Evolutionary conservation across 2,888 invertebrate genomes (phyloP), one percentile per base, ranked within the genome.

Genomic region (Dexiosoma caninum): DNA sequence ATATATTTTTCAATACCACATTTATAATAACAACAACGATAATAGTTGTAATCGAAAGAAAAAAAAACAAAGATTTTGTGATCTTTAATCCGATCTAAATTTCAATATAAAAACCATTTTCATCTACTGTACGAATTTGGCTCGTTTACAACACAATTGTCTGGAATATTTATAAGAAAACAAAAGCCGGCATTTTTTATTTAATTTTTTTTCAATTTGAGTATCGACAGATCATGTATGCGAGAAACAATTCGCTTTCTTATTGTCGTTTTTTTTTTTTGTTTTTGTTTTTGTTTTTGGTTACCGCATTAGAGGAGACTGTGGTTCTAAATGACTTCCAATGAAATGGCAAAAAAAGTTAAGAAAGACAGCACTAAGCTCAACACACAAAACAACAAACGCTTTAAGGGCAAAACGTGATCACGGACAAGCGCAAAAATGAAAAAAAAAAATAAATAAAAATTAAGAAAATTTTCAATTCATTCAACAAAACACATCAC

Each of bases 321-420:
- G 51, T 66, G 75, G 32, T 66, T 60, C 70, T 71, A 76, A 80
- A 76, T 71, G 66, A 71, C 75, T 80, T 80, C 75, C 80, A 76
- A 80, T 76, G 71, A 80, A 80, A 76, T 78, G 64, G 69, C 82
- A 76, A 72, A 81, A 64, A 74, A 44, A 10, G 42, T 37, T 51
- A 70, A 30, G 44, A 44, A 62, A 46, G 49, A 32, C 19, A 55
- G 32, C 27, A 1, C 2, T 19, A 35, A 42, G 46, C 16, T 19
- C 10, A 42, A 57, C 62, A 57, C 21, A 46, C 67, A 69, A 42
- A 69, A 35, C 71, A 55, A 71, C 74, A 79, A 55, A 69, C 75
- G 70, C 83, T 78, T 78, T 81, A 81, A 81, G 82, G 83, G 76
- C 82, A 76, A 83, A 83, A 82, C 83, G 83, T 82, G 82, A 82